Evolutionary conservation across 2,888 invertebrate genomes (phyloP), one percentile per base, ranked within the genome.

Genomic region (Drosophila yooni): DNA sequence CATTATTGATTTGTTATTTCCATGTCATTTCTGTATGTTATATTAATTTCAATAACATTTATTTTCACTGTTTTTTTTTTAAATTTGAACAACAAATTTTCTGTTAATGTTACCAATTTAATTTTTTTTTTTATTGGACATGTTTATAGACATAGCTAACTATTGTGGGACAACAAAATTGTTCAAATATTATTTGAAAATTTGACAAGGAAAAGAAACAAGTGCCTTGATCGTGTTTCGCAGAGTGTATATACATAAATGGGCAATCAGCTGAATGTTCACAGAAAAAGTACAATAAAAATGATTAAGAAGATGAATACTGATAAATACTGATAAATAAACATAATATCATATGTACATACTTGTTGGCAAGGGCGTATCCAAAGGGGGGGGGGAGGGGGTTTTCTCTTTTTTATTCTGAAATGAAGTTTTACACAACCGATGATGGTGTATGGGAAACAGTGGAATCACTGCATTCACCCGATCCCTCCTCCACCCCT

Each of bases 261-360:
- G 68, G 63, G 77, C 80, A 79, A 70, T 77, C 57, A 66, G 53
- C 57, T 57, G 48, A 77, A 36, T 53, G 72, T 57, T 76, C 31
- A 52, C 66, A 65, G n/a, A 43, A 66, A 48, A 29, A 48, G 36
- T 50, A 36, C 56, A 62, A 79, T 61, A 70, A 68, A 43, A 34
- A 52, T 56, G 21, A 63, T 31, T 56, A 58, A 53, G 25, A 40
- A 72, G 54, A 36, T 27, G 43, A 52, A 57, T 48, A 63, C 40
- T 33, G 36, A 38, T 38, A 48, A 52, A 57, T 48, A 63, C 40
- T 33, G 36, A 38, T 38, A 48, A 31, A 57, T 58, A 50, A 50
- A 18, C 15, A 48, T 29, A 18, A 31, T 38, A 43, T 40, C 54
- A n/a, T 40, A 38, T 50, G 27, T 68, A 56, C 53, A 60, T 52